Evolutionary conservation across 2,113 vertebrate genomes (phyloP), one percentile per base, ranked within the genome.

Genomic region (Charadrius vociferus): DNA sequence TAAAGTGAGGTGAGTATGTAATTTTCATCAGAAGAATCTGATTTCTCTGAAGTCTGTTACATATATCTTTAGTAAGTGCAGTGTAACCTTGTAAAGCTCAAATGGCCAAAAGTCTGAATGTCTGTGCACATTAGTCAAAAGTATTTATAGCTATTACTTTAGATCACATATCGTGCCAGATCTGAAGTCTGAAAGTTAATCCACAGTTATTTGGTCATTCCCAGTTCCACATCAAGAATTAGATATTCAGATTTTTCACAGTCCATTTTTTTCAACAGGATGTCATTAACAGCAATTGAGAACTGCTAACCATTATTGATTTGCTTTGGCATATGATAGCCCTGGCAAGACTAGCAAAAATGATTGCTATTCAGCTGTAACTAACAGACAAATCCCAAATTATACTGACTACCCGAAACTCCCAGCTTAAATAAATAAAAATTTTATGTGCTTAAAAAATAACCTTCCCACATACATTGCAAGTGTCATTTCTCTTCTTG

Each of bases 111-210:
- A 43, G 47, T 95, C 73, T 96, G 77, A 70, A 75, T 87, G 26
- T 77, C 75, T 75, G 50, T 53, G 50, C 63, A 81, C 9, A 41
- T 65, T 36, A 53, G 15, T 19, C 32, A 77, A n/a, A 95, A 90
- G 53, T 73, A 63, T 79, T 85, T 81, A 73, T 58, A 96, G 47
- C 71, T 97, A 95, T 91, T 67, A 66, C 39, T 84, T 84, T 95
- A 94, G 91, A 94, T 84, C 90, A 89, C 63, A 43, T 26, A 52
- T 53, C 4, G 9, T 49, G 36, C 5, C 53, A 66, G 52, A 63
- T 73, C 62, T 75, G 73, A 96, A 95, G 52, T 65, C 82, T 43
- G 30, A 74, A 74, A 82, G 20, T 3, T 74, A 78, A 71, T 78
- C 56, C 73, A 84, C 26, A 82, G 30, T 58, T 95, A 86, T 89